Conservation (phyloP, 2,888 invertebrate genomes). For the Epinotia ramella region DNA sequence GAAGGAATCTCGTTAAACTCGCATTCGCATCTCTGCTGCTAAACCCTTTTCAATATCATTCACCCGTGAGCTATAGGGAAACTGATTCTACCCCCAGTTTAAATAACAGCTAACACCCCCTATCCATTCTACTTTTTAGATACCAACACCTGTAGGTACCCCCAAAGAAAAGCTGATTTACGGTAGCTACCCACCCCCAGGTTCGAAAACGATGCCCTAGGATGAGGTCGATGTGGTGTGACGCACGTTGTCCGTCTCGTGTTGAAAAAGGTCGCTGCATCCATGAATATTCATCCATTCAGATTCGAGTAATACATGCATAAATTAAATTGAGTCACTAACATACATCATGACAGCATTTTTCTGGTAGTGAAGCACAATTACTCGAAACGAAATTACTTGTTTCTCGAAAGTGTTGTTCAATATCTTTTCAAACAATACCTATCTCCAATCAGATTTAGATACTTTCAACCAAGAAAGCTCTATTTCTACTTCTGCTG, state of each 20-base stretch:
- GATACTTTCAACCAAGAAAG: too few relatives aligned
- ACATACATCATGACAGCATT: neutral
- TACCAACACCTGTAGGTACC: too few relatives aligned
- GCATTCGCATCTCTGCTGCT: too few relatives aligned
- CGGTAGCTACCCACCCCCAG: too few relatives aligned
- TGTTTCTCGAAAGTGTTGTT: neutral
- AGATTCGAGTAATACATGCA: neutral
- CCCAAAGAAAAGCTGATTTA: too few relatives aligned
- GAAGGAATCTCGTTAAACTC: too few relatives aligned
- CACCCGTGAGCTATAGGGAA: too few relatives aligned
- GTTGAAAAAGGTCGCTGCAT: neutral
- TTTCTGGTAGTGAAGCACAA: neutral
- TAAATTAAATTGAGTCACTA: neutral
- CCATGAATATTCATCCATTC: slow-evolving; percentile 11
- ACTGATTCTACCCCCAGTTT: too few relatives aligned
- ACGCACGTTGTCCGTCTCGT: neutral
- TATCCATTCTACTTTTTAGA: too few relatives aligned
- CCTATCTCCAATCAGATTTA: neutral
- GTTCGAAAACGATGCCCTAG: too few relatives aligned
- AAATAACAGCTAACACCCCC: too few relatives aligned
- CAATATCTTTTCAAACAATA: neutral
- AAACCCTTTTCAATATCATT: too few relatives aligned
- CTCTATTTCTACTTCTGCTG: neutral
- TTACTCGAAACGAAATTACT: neutral
- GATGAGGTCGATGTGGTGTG: neutral